These are phyloP conservation scores for Dicerorhinus sumatrensis DNA, from an alignment of 2,113 vertebrate species.

Conservation along the genomic window DNA sequence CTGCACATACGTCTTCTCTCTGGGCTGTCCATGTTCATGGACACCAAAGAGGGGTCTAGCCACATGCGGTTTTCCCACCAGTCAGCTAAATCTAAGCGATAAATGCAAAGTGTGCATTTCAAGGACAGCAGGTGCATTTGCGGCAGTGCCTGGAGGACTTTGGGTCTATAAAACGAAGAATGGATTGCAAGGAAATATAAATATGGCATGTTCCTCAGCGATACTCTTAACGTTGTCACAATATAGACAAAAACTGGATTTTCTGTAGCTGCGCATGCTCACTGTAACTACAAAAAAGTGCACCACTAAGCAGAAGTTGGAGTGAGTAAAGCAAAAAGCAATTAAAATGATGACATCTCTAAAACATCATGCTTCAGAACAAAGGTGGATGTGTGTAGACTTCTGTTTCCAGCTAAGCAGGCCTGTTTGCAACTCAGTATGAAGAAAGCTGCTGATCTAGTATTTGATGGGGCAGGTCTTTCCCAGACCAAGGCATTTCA, in stretches of 20 bases:
- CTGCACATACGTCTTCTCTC: background rate
- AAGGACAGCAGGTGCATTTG: constrained; percentile 54
- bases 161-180: constrained; percentile 18
- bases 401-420: background rate
- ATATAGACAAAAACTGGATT: background rate
- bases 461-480: background rate
- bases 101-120: constrained; percentile 57
- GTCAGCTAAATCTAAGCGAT: constrained; percentile 44
- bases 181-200: constrained; percentile 64
- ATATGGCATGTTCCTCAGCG: constrained; percentile 52
- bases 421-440: background rate
- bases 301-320: background rate
- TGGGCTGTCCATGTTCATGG: background rate
- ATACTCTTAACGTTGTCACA: background rate
- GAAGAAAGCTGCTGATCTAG: background rate
- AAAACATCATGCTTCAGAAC: background rate
- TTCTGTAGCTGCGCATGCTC: background rate
- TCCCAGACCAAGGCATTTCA: background rate
- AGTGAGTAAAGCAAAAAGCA: background rate
- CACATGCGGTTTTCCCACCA: background rate
- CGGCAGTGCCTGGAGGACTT: background rate
- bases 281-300: background rate
- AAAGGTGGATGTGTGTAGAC: background rate
- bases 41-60: background rate
- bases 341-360: background rate